A percentile compares a stretch with the other conserved stretches of the same genome.
Conservation (phyloP, 2,888 invertebrate species). For the Clanis bilineata region DNA sequence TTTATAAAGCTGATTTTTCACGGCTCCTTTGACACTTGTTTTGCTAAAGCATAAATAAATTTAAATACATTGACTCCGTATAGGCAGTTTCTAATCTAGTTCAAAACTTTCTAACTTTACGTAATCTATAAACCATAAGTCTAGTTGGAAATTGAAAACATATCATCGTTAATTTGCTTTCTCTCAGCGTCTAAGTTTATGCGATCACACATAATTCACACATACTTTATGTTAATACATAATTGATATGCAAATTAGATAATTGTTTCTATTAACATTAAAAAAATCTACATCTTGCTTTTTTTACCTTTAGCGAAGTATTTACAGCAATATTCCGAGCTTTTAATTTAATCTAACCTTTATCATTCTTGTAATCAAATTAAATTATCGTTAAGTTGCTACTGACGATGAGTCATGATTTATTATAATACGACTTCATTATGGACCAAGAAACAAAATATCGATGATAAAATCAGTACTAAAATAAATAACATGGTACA, state of each 20-base stretch:
- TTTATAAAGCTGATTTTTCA: background rate
- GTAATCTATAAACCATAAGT: conserved; percentile 6
- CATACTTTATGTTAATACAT: background rate
- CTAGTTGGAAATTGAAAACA: conserved; percentile 5
- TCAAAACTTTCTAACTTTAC: conserved; percentile 7
- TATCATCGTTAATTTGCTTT: conserved; percentile 4
- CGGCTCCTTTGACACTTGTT: background rate
- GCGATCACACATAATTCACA: background rate
- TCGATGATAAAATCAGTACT: too few species aligned
- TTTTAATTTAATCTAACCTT: background rate
- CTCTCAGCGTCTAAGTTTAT: background rate
- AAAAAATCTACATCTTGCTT: background rate
- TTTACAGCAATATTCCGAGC: background rate
- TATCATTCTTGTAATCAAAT: background rate
- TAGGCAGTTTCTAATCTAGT: background rate
- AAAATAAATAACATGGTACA: too few species aligned
- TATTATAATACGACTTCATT: background rate
- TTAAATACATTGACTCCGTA: background rate
- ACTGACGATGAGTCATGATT: background rate
- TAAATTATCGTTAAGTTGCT: conserved; percentile 8
- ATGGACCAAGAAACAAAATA: too few species aligned
- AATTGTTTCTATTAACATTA: conserved; percentile 7
- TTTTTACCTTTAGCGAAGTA: background rate
- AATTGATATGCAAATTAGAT: conserved; percentile 12
- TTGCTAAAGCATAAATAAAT: background rate